Base-by-base conservation (phyloP, 1,140 invertebrate genomes). In the Nixonia krombeini region DNA sequence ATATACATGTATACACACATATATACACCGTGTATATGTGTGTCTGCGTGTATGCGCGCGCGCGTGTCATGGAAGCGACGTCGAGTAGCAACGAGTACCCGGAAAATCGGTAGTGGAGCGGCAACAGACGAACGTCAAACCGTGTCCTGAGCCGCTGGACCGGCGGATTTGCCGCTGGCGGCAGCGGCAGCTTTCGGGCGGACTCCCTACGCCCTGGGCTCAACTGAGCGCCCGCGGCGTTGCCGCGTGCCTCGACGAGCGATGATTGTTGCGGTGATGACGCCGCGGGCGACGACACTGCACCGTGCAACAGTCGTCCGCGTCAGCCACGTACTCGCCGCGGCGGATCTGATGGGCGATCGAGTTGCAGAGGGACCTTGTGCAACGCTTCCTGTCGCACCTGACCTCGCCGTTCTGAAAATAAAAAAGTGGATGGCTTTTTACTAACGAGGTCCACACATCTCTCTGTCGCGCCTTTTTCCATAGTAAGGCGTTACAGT, bases 351-450 rank as follows among this genome's bases (percentile, higher is more conserved):
- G 86, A 29, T 78, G 73, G 0, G 61, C 70, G 25, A 83, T 81
- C 18, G 84, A 76, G 57, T 87, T 87, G 83, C 92, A 93, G 8
- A 90, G 87, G n/a, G 89, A 88, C 35, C 89, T 88, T 8, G 90
- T 89, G 83, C 93, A 95, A n/a, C 90, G 88, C 65, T 92, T 92
- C 52, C 92, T 86, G 56, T 91, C 89, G 76, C 94, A 95, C 64
- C 88, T 91, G 31, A 92, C 89, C 72, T 89, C 88, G 37, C 92
- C 91, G 75, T 94, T 93, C 94, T 95, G 82, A 1, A 86, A 84
- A 61, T 66, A 80, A 61, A 56, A 59, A 21, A 64, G n/a, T n/a
- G n/a, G n/a, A n/a, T n/a, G n/a, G n/a, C n/a, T n/a, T n/a, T n/a
- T n/a, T n/a, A n/a, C n/a, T n/a, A n/a, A n/a, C n/a, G n/a, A n/a